Evolutionary conservation across 2,113 vertebrate species (phyloP).

Genomic region (Panthera leo): DNA sequence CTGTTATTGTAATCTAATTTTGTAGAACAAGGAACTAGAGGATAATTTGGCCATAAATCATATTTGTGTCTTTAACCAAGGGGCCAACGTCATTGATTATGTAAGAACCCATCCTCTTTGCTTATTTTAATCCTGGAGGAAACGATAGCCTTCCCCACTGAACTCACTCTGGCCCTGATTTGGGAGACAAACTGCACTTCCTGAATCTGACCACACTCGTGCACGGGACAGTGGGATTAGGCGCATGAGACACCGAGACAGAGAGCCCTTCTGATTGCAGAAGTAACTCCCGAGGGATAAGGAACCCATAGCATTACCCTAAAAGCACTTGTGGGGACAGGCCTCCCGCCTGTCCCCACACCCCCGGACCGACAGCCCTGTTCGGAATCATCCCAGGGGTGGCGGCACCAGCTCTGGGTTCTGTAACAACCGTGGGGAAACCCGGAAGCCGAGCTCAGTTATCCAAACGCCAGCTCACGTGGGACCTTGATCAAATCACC

Average conservation of each 20-base stretch:
- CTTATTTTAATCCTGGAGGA: slow-evolving; percentile 49
- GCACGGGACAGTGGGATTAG: neutral
- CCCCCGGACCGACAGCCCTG: neutral
- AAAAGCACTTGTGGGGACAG: neutral
- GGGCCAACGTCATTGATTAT: slow-evolving; percentile 17
- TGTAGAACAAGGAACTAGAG: slow-evolving; percentile 32
- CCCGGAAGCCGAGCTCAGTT: neutral
- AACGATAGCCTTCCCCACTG: neutral
- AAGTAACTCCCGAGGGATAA: neutral
- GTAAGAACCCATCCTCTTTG: slow-evolving; percentile 33
- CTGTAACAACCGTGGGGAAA: neutral
- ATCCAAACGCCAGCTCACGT: accelerated
- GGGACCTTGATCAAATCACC: neutral
- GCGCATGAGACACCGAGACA: neutral
- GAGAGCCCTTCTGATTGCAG: neutral
- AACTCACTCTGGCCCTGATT: neutral
- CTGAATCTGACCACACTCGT: neutral
- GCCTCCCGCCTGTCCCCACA: no score
- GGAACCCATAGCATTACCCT: neutral
- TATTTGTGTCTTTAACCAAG: slow-evolving; percentile 62
- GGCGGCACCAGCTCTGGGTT: neutral
- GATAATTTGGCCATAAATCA: slow-evolving; percentile 45
- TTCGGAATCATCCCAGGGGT: neutral
- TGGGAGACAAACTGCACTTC: neutral
- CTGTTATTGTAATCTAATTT: slow-evolving; percentile 1